These are phyloP conservation scores for Erpetoichthys calabaricus DNA, from an alignment of 2,797 vertebrate species.

Conservation along the genomic window DNA sequence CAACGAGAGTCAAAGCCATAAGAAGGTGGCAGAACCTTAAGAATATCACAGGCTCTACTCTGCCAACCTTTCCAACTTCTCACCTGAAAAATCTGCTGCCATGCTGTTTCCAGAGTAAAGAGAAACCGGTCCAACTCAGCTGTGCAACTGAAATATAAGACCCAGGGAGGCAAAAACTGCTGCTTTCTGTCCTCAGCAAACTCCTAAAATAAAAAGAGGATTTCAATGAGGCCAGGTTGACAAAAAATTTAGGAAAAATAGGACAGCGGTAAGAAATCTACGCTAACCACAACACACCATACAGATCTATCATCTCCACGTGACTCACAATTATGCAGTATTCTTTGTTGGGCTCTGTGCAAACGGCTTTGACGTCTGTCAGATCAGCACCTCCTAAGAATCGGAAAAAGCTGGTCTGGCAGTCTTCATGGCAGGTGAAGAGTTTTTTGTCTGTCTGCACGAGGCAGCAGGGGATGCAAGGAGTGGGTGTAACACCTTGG, in stretches of 20 bases:
- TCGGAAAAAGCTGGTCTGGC: slow-evolving; percentile 94
- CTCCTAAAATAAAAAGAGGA: slow-evolving; percentile 48
- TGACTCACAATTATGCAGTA: slow-evolving; percentile 81
- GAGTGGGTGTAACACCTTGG: slow-evolving; percentile 66
- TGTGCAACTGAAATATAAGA: slow-evolving; percentile 81
- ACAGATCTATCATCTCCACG: too few species aligned
- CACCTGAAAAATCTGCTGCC: slow-evolving; percentile 80
- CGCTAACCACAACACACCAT: neutral
- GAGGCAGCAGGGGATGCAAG: slow-evolving; percentile 87
- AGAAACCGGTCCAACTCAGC: slow-evolving; percentile 76
- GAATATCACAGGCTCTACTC: too few species aligned
- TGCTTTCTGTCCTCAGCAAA: slow-evolving; percentile 66
- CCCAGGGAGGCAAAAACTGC: slow-evolving; percentile 76
- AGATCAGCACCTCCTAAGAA: slow-evolving; percentile 64
- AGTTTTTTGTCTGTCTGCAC: slow-evolving; percentile 69
- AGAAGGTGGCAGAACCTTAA: too few species aligned
- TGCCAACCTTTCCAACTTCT: neutral
- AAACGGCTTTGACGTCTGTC: slow-evolving; percentile 50
- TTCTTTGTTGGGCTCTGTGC: slow-evolving; percentile 56
- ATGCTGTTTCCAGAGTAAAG: slow-evolving; percentile 42
- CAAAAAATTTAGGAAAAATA: neutral
- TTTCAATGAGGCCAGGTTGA: neutral
- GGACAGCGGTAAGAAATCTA: neutral
- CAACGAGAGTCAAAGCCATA: too few species aligned
- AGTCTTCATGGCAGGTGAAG: slow-evolving; percentile 91